Evolutionary conservation across 2,797 vertebrate genomes (phyloP).

Genomic region (Cossypha heuglini): DNA sequence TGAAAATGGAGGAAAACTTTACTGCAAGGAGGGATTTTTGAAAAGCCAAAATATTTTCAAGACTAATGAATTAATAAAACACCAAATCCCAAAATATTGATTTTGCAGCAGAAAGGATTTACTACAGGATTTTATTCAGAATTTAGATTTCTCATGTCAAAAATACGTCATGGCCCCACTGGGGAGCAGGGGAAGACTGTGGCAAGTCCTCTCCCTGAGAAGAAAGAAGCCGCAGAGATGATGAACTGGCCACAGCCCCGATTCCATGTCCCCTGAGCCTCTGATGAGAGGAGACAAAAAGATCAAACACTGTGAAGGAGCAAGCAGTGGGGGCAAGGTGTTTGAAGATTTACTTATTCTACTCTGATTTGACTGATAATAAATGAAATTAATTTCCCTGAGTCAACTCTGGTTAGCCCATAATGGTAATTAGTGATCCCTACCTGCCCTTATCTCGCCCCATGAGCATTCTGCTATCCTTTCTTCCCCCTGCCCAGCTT

Average conservation of each 20-base stretch:
- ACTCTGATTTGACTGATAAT: neutral
- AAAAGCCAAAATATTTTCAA: neutral
- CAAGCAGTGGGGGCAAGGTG: neutral
- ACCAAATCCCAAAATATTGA: rapidly evolving
- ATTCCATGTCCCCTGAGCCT: neutral
- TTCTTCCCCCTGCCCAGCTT: neutral
- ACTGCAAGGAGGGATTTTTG: neutral
- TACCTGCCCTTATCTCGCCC: too few species aligned
- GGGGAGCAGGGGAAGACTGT: neutral
- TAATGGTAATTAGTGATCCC: rapidly evolving
- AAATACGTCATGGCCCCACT: neutral
- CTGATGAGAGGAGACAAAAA: neutral
- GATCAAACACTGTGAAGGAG: neutral
- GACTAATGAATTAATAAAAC: neutral
- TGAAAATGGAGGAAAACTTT: neutral
- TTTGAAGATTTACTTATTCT: neutral
- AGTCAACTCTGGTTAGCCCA: neutral
- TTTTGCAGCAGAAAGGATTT: neutral
- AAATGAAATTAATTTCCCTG: neutral
- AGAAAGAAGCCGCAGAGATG: neutral
- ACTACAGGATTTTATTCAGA: neutral
- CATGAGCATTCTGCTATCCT: neutral
- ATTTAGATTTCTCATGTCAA: neutral
- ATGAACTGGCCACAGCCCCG: rapidly evolving
- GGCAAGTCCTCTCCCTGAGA: neutral